Conservation (phyloP, 2,888 invertebrate species). For the Anthophora plumipes region DNA sequence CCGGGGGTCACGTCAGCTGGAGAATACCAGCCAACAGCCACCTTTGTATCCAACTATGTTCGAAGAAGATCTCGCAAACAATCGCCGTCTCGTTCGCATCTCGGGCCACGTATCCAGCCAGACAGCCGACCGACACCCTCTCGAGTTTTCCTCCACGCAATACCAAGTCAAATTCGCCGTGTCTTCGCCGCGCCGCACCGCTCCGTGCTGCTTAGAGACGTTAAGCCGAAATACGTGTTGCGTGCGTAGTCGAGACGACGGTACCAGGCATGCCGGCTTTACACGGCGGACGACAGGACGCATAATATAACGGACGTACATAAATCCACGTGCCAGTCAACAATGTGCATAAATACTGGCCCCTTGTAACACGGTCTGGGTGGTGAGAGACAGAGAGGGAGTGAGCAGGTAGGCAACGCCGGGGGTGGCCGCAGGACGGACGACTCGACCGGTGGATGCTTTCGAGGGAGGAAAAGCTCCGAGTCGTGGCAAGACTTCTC, state of each 20-base stretch:
- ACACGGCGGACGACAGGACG: conserved; percentile 82
- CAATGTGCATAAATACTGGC: conserved; percentile 84
- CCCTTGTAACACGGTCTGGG: conserved; percentile 81
- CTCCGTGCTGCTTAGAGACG: conserved; percentile 57
- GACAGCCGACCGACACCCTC: background rate
- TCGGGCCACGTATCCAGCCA: background rate
- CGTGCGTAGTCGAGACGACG: conserved; percentile 79
- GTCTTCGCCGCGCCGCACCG: background rate
- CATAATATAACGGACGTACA: conserved; percentile 84
- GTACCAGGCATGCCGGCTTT: conserved; percentile 82
- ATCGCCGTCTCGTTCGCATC: conserved; percentile 59
- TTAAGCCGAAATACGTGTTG: conserved; percentile 79
- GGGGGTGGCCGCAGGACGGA: conserved; percentile 16
- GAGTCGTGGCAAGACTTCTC: conserved; percentile 57
- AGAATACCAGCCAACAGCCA: conserved; percentile 65
- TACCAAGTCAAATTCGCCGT: conserved; percentile 11
- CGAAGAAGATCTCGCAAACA: conserved; percentile 76
- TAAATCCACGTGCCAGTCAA: conserved; percentile 84
- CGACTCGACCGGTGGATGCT: conserved; percentile 41
- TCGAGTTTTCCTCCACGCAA: background rate
- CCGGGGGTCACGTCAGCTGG: conserved; percentile 78
- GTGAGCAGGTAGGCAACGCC: conserved; percentile 57
- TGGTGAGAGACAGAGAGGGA: conserved; percentile 10
- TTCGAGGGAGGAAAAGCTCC: conserved; percentile 67
- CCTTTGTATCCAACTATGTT: conserved; percentile 75